Evolutionary conservation across 2,888 invertebrate species (phyloP), one percentile per base, ranked within the genome.

Genomic region (Rhagonycha fulva): DNA sequence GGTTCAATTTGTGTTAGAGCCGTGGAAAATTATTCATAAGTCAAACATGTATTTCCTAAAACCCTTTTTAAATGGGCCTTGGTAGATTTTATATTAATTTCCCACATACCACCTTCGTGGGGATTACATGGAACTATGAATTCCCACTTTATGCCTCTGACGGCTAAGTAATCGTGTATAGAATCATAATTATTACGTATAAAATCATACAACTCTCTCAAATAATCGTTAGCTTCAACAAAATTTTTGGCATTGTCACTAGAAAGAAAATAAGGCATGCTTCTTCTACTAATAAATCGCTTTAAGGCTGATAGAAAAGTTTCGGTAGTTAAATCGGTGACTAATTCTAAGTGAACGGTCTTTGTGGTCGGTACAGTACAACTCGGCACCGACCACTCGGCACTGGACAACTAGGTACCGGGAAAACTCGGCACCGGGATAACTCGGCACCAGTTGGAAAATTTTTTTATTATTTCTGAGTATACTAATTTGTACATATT

Each of bases 171-270:
- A 28, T 61, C 32, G 14, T 67, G 10, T 19, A 73, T 19, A 14
- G 61, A 14, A 24, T 19, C 30, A n/a, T 67, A 26, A 14, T 75
- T 69, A 3, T 10, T 62, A 12, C n/a, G n/a, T 60, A 71, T 12
- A 28, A 72, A 69, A 69, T 77, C 68, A 14, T 32, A 66, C 14
- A 83, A 23, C 62, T 81, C 81, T 14, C 78, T 67, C 3, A 84
- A 69, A 62, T 82, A 76, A 11, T 79, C 80, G n/a, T 82, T 78
- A 3, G 85, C 84, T 7, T 84, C 86, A 0, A 83, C 76, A 72
- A 85, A 86, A 68, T 84, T 86, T 0, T 82, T 82, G 0, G 83
- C 84, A 69, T 84, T 84, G 70, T 86, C 85, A 9, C 82, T 83
- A 68, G 80, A 82, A 0, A 87, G 79, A 9, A 81, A 72, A 3